phyloP scores from a whole-genome alignment of 2,797 vertebrate genomes.

The Periophthalmus magnuspinnatus region DNA sequence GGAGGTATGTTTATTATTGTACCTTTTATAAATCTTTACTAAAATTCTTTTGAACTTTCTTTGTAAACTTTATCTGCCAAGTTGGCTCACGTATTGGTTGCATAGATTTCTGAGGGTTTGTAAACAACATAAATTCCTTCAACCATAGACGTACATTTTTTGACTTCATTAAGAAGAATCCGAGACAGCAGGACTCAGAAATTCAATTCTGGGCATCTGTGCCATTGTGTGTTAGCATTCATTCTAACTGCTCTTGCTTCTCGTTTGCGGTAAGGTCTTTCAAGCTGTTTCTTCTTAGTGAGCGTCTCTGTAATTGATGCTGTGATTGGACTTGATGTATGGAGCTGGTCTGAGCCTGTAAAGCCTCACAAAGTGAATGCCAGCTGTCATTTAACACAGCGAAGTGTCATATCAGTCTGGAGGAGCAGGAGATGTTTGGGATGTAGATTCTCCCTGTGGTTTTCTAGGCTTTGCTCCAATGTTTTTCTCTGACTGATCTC shows the following conservation, averaged over 20 bases:
- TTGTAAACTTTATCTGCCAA: background rate
- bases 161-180: background rate
- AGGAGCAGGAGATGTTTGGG: constrained; percentile 16
- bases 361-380: constrained; percentile 12
- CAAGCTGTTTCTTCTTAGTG: constrained; percentile 5
- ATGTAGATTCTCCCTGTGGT: constrained; percentile 39
- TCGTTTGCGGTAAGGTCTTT: constrained; percentile 1
- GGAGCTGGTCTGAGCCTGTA: constrained; percentile 4
- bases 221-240: background rate
- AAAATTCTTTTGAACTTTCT: too few species aligned
- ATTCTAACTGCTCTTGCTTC: background rate
- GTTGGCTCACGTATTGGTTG: too few species aligned
- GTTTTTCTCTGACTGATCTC: constrained; percentile 19
- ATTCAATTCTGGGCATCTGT: background rate
- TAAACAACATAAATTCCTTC: too few species aligned
- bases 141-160: background rate
- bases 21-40: background rate
- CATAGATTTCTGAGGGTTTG: too few species aligned
- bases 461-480: constrained; percentile 45
- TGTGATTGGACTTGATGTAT: constrained; percentile 4
- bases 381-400: constrained; percentile 23
- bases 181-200: background rate
- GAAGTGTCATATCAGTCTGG: constrained; percentile 23
- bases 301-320: background rate
- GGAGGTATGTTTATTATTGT: background rate